Evolutionary conservation across 2,888 invertebrate genomes (phyloP).

Genomic region (Zootermopsis nevadensis): DNA sequence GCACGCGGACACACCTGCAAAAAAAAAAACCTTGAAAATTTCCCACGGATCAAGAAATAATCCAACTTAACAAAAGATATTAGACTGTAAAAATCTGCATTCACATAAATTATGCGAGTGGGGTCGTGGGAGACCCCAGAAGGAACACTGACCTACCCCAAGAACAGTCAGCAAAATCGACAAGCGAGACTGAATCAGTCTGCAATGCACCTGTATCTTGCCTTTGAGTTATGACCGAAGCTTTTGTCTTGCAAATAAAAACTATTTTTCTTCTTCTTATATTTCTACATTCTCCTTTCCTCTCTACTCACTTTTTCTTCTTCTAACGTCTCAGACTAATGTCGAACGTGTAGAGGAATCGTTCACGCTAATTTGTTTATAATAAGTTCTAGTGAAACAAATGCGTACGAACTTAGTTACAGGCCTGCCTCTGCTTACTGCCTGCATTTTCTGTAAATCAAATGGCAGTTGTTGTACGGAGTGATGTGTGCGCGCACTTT

Average conservation of each 20-base stretch:
- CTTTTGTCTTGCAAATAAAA: conserved; percentile 48
- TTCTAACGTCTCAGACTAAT: not conserved
- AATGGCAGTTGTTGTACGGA: not conserved
- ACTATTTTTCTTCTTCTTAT: conserved; percentile 12
- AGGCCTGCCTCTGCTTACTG: not conserved
- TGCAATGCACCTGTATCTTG: not conserved
- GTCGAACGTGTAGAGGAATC: not conserved
- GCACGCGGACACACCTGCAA: not conserved
- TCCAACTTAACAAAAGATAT: not conserved
- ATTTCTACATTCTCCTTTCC: not conserved
- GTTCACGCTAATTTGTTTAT: conserved; percentile 24
- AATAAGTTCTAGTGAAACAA: not conserved
- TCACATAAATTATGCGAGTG: not conserved
- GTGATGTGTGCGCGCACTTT: not conserved
- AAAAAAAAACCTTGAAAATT: not conserved
- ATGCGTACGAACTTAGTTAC: not conserved
- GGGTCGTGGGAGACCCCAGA: not conserved
- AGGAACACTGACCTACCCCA: conserved; percentile 11
- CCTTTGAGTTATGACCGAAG: conserved; percentile 5
- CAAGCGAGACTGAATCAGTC: not conserved
- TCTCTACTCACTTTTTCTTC: not conserved
- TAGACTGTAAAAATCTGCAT: not conserved
- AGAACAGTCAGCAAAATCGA: not conserved
- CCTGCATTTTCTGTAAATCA: conserved; percentile 19
- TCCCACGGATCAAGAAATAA: not conserved